These are phyloP conservation scores for Parnassius orleans DNA, from an alignment of 2,888 invertebrate species.

Conservation along the genomic window DNA sequence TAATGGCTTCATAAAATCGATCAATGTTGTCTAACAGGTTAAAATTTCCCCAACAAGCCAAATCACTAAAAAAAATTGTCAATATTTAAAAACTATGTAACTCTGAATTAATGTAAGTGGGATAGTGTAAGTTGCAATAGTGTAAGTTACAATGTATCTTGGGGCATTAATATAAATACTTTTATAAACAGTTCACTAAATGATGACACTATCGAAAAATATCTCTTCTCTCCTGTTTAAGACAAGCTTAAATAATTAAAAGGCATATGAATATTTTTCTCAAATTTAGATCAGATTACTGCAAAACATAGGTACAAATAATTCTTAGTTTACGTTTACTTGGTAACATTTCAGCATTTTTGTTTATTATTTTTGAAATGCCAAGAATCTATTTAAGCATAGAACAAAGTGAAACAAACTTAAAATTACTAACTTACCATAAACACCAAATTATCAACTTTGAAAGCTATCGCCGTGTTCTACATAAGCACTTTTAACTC, in stretches of 20 bases:
- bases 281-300: background rate
- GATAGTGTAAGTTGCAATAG: too few species aligned
- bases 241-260: background rate
- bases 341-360: background rate
- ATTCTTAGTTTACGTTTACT: background rate
- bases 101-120: too few species aligned
- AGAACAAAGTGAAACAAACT: background rate
- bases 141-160: too few species aligned
- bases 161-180: too few species aligned
- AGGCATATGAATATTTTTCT: background rate
- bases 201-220: too few species aligned
- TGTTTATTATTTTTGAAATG: background rate
- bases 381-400: background rate
- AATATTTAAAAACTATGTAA: too few species aligned
- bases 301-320: background rate
- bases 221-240: background rate
- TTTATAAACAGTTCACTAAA: too few species aligned
- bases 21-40: too few species aligned
- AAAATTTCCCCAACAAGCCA: too few species aligned
- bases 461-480: constrained; percentile 42
- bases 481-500: constrained; percentile 54
- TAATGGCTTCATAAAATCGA: too few species aligned
- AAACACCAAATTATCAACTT: constrained; percentile 53
- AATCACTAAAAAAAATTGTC: too few species aligned
- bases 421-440: constrained; percentile 57